Evolutionary conservation across 2,797 vertebrate species (phyloP), one percentile per base, ranked within the genome.

Genomic region (Gephyroberyx darwinii): DNA sequence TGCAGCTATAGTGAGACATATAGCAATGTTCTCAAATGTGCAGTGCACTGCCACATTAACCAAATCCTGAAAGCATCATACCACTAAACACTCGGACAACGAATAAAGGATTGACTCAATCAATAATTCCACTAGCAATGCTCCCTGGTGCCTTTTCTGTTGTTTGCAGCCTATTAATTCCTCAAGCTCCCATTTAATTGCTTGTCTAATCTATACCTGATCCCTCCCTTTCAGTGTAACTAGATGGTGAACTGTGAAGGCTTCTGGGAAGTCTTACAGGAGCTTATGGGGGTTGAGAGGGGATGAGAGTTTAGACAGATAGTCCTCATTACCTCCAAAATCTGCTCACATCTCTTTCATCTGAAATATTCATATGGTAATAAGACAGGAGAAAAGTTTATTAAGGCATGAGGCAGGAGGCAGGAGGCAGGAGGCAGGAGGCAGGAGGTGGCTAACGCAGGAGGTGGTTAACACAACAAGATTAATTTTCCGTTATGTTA

Each of bases 141-240:
- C 45, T 81, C 67, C 52, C 74, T 17, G 33, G 16, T 22, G 52
- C 52, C 65, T 60, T 16, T 35, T 58, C 43, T 66, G 62, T 50
- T 39, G 52, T 33, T 12, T 43, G 58, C 67, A 47, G 63, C 30
- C 55, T 37, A 20, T 52, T 74, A 51, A 71, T 59, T 26, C 20
- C 8, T 14, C 52, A 31, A n/a, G 52, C 39, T 71, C 48, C 31
- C 12, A 57, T 54, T 69, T 65, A 68, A 77, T 61, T 60, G 39
- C 63, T 65, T 51, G 39, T 68, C 33, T 55, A 54, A 69, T 70
- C 22, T 65, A 39, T 33, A 56, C 45, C 65, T 51, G 62, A 41
- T 41, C 61, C 51, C 35, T 33, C 56, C 65, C 43, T 56, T 73
- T 31, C 47, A 58, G 52, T 4, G 47, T 56, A 54, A 26, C 48